Evolutionary conservation across 2,888 invertebrate species (phyloP).

Genomic region (Andrena praecox): DNA sequence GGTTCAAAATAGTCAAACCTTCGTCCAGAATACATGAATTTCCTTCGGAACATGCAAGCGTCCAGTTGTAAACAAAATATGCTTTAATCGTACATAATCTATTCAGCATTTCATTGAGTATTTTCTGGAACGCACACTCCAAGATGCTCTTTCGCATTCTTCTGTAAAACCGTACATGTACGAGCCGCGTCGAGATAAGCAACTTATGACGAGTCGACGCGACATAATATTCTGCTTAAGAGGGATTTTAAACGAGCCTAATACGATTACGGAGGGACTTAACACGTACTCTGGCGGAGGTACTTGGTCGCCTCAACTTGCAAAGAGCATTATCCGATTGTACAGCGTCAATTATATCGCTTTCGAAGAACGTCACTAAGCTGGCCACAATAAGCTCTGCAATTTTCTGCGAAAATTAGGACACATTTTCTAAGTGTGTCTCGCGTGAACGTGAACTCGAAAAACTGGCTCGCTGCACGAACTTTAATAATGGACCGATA

Average conservation of each 20-base stretch:
- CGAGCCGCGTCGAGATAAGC: not conserved
- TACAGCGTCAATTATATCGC: too few relatives aligned
- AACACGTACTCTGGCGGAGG: not conserved
- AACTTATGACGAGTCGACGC: constrained; percentile 4
- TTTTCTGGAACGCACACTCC: too few relatives aligned
- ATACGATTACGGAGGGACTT: constrained; percentile 29
- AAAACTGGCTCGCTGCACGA: constrained; percentile 19
- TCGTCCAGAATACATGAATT: not conserved
- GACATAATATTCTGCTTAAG: constrained; percentile 23
- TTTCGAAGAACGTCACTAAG: too few relatives aligned
- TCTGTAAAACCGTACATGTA: not conserved
- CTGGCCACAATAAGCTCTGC: too few relatives aligned
- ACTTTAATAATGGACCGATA: constrained; percentile 34
- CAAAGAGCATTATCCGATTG: not conserved
- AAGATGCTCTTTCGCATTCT: not conserved
- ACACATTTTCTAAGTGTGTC: not conserved
- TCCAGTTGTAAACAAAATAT: too few relatives aligned
- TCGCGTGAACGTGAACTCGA: constrained; percentile 13
- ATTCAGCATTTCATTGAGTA: too few relatives aligned
- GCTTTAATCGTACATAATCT: too few relatives aligned
- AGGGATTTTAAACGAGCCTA: constrained; percentile 22
- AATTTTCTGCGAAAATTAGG: too few relatives aligned
- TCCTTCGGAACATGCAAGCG: not conserved
- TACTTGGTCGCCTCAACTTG: constrained; percentile 1
- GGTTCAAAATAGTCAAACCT: not conserved